Evolutionary conservation across 2,888 invertebrate genomes (phyloP).

Genomic region (Epirrhoe alternata): DNA sequence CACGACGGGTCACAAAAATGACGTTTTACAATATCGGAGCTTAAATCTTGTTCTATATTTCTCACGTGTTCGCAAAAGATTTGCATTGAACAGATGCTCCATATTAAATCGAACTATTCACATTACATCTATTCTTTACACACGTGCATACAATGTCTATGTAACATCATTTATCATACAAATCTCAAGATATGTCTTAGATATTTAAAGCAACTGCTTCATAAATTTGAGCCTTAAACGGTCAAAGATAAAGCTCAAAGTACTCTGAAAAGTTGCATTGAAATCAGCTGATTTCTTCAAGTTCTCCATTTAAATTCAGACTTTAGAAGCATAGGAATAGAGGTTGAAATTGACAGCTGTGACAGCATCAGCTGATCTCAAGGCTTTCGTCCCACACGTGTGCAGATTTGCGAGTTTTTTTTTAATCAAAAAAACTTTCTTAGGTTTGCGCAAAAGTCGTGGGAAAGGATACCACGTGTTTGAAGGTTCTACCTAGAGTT

Average conservation of each 20-base stretch:
- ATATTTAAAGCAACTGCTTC: conserved; percentile 1
- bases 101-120: conserved; percentile 28
- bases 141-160: conserved; percentile 27
- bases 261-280: neutral
- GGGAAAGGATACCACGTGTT: conserved; percentile 68
- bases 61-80: conserved; percentile 4
- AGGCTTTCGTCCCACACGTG: conserved; percentile 65
- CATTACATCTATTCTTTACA: conserved; percentile 11
- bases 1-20: too few species aligned
- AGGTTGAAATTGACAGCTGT: conserved; percentile 24
- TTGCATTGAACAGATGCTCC: conserved; percentile 9
- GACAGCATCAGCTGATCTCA: conserved; percentile 70
- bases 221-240: neutral
- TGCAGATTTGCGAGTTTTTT: conserved; percentile 67
- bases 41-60: neutral
- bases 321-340: conserved; percentile 7
- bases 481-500: conserved; percentile 47
- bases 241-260: neutral
- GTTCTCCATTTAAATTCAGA: conserved; percentile 10
- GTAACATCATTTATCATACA: conserved; percentile 22
- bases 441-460: conserved; percentile 68
- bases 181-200: conserved; percentile 24
- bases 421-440: conserved; percentile 55
- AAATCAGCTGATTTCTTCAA: conserved; percentile 18
- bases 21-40: too few species aligned